Conservation (phyloP, 2,888 invertebrate genomes). For the Rhingia rostrata region DNA sequence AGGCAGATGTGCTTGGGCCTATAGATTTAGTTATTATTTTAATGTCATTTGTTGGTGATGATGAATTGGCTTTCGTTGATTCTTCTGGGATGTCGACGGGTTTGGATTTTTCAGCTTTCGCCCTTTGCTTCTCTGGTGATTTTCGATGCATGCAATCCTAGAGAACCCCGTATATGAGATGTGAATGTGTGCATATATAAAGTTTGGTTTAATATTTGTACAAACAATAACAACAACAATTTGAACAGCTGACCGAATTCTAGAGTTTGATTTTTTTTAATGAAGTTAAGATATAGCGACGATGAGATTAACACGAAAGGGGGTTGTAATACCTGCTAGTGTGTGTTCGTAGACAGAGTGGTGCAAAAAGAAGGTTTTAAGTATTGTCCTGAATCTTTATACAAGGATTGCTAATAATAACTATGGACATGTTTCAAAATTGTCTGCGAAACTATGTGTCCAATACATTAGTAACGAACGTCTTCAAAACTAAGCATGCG, state of each 20-base stretch:
- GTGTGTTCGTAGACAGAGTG: no score
- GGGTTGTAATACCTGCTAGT: no score
- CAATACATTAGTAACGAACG: no score
- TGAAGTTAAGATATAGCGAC: no score
- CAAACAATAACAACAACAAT: slow-evolving; percentile 2
- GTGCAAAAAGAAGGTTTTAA: no score
- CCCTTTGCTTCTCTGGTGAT: slow-evolving; percentile 62
- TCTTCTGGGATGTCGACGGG: slow-evolving; percentile 10
- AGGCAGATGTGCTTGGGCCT: slow-evolving; percentile 13
- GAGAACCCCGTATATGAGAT: slow-evolving; percentile 20
- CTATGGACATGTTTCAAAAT: no score
- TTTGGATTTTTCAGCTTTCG: slow-evolving; percentile 22
- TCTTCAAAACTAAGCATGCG: no score
- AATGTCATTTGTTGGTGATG: slow-evolving; percentile 13
- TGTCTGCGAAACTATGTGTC: no score
- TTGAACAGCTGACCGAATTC: slow-evolving; percentile 9
- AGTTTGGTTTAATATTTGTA: background rate
- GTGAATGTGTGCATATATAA: background rate
- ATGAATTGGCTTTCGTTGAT: slow-evolving; percentile 24
- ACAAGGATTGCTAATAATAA: no score
- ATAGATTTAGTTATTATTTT: slow-evolving; percentile 49
- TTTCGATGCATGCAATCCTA: slow-evolving; percentile 67
- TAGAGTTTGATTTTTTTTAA: background rate
- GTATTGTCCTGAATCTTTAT: no score
- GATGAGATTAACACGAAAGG: no score